These are phyloP conservation scores for Geococcyx californianus DNA, from an alignment of 2,113 vertebrate genomes.

Conservation along the genomic window DNA sequence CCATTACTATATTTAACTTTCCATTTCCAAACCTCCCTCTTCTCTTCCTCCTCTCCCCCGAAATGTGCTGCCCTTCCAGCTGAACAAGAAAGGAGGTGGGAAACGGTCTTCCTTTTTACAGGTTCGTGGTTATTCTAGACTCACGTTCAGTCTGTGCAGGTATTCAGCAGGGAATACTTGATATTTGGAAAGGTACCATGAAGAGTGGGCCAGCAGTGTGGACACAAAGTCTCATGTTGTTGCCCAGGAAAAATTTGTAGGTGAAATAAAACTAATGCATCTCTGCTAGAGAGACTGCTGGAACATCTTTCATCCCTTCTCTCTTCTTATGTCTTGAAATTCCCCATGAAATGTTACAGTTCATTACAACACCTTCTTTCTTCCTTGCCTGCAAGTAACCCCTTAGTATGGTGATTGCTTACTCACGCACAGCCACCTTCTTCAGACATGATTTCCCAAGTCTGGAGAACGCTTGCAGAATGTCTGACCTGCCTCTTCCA, in stretches of 20 bases:
- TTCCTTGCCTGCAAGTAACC: neutral
- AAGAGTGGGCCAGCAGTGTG: neutral
- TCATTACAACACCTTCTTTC: neutral
- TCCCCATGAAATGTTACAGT: neutral
- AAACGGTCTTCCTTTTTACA: neutral
- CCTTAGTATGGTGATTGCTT: neutral
- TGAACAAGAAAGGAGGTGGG: neutral
- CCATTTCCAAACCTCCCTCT: neutral
- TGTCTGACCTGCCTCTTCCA: neutral
- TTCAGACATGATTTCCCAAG: neutral
- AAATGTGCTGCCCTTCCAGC: neutral
- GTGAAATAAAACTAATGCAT: neutral
- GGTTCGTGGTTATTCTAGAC: neutral
- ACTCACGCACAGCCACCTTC: neutral
- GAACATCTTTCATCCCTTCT: neutral
- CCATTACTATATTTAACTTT: neutral
- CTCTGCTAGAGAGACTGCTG: neutral
- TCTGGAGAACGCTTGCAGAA: neutral
- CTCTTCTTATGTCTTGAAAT: neutral
- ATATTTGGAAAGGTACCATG: neutral
- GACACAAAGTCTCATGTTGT: neutral
- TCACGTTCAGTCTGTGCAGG: neutral
- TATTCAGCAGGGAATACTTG: neutral
- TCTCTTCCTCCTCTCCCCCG: neutral
- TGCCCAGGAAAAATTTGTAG: neutral